Evolutionary conservation across 2,113 vertebrate genomes (phyloP).

Genomic region (Neotragus moschatus): DNA sequence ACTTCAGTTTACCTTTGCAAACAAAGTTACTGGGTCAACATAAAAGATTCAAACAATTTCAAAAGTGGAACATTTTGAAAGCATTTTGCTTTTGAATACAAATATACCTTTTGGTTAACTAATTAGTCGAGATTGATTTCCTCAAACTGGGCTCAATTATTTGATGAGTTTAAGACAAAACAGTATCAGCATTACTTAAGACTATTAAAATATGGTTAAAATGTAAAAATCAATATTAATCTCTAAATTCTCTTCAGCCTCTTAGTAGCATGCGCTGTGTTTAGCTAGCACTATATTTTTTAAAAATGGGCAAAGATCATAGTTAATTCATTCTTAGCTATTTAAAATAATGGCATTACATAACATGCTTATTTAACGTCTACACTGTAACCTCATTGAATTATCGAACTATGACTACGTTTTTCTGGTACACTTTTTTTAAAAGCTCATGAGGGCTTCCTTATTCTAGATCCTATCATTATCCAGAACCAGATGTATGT

Average conservation of each 20-base stretch:
- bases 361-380: not conserved
- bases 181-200: not conserved
- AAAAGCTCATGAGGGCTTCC: not conserved
- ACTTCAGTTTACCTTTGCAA: constrained; percentile 66
- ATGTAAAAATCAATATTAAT: constrained; percentile 8
- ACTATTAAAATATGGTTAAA: not conserved
- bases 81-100: constrained; percentile 68
- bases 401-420: not conserved
- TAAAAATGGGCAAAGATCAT: not conserved
- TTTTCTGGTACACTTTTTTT: not conserved
- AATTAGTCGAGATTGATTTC: constrained; percentile 69
- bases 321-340: not conserved
- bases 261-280: not conserved
- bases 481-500: not conserved
- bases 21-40: constrained; percentile 68
- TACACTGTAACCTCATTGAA: not conserved
- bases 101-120: constrained; percentile 74
- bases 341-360: constrained; percentile 27
- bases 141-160: constrained; percentile 39
- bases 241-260: not conserved
- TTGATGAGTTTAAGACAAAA: constrained; percentile 42
- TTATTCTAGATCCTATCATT: constrained; percentile 23
- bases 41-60: constrained; percentile 64
- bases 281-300: not conserved
- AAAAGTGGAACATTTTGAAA: constrained; percentile 73